A percentile compares a stretch with the other conserved stretches of the same genome.
These are phyloP conservation scores for Agrypnia vestita DNA, from an alignment of 1,140 invertebrate species.

Conservation along the genomic window DNA sequence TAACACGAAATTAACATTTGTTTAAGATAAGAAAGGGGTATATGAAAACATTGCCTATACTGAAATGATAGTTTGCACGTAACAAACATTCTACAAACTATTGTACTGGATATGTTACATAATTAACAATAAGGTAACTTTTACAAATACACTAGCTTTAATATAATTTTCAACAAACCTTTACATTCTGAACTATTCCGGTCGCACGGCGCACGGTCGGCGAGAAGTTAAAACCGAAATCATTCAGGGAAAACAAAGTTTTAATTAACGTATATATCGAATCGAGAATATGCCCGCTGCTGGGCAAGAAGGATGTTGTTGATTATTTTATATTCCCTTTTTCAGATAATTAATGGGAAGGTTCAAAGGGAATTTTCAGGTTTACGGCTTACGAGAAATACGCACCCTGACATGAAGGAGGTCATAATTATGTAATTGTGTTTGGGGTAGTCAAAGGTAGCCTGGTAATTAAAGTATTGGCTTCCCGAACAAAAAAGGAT, in stretches of 20 bases:
- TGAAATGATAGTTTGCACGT: no score
- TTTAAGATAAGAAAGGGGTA: no score
- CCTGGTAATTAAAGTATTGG: constrained; percentile 24
- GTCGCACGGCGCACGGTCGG: no score
- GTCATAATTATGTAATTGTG: constrained; percentile 17
- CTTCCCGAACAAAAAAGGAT: constrained; percentile 2
- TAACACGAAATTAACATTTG: no score
- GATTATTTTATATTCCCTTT: constrained; percentile 44
- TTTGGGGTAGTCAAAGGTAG: constrained; percentile 22
- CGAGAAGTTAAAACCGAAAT: neutral
- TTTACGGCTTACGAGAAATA: neutral
- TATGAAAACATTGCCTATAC: no score
- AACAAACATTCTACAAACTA: no score
- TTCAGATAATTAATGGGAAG: constrained; percentile 31
- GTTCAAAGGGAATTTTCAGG: constrained; percentile 25
- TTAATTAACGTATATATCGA: constrained; percentile 1
- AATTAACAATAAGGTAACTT: no score
- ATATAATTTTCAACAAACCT: no score
- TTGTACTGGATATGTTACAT: no score
- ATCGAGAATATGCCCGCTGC: neutral
- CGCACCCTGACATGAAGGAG: neutral
- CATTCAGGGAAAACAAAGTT: neutral
- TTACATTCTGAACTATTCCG: no score
- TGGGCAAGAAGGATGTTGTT: neutral
- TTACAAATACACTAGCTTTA: no score